Conservation (phyloP, 1,140 invertebrate species). For the Lordiphosa mommai region DNA sequence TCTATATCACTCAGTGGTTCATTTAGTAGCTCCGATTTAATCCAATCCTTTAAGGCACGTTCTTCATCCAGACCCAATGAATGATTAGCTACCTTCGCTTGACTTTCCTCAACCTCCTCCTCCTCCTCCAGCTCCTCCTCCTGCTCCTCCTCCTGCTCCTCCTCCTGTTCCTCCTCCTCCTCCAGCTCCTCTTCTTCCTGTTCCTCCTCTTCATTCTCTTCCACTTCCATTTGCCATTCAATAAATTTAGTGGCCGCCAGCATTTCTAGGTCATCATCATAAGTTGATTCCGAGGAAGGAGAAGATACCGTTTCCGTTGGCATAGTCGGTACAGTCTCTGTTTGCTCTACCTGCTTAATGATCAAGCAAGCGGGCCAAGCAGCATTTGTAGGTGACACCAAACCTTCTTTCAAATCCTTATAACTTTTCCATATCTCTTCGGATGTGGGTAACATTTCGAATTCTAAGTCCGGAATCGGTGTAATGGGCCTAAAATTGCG, state of each 20-base stretch:
- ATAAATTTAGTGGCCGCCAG: no score
- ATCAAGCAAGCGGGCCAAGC: slow-evolving; percentile 21
- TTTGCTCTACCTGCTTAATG: not conserved
- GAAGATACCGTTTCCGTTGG: no score
- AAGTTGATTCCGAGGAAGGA: no score
- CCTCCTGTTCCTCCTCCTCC: no score
- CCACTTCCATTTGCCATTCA: not conserved
- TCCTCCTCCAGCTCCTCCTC: no score
- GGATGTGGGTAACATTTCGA: slow-evolving; percentile 5
- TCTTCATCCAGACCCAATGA: no score
- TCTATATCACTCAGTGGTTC: slow-evolving; percentile 19
- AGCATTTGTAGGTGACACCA: not conserved
- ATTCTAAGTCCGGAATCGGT: not conserved
- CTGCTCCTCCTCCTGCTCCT: no score
- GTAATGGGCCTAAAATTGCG: not conserved
- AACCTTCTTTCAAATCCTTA: not conserved
- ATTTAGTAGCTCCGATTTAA: slow-evolving; percentile 12
- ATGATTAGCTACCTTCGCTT: no score
- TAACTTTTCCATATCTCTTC: slow-evolving; percentile 20
- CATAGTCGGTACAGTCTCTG: no score
- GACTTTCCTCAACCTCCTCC: no score
- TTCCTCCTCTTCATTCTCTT: not conserved
- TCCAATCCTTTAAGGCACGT: slow-evolving; percentile 5
- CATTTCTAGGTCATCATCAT: no score
- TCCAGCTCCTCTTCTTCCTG: no score